Conservation (phyloP, 2,888 invertebrate species). For the Tanypteryx hageni region DNA sequence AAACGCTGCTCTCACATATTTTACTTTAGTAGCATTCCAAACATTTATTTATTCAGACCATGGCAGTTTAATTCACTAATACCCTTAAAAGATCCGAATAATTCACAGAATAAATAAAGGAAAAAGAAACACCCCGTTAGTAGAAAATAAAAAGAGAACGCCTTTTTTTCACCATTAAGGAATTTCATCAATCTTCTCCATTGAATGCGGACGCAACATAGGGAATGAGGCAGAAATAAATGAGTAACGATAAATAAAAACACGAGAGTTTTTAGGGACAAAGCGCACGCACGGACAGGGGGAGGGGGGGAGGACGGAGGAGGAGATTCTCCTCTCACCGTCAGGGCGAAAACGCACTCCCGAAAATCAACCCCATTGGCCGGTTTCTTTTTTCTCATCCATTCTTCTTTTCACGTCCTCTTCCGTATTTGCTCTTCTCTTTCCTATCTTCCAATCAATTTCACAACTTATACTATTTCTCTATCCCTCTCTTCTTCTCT, state of each 20-base stretch:
- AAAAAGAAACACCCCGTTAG: background rate
- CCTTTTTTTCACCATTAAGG: constrained; percentile 8
- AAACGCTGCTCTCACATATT: constrained; percentile 6
- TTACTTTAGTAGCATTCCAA: constrained; percentile 18
- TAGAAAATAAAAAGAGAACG: background rate
- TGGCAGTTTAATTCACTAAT: constrained; percentile 32
- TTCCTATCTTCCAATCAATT: too few relatives aligned
- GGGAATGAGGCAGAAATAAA: constrained; percentile 19
- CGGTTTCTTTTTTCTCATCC: background rate
- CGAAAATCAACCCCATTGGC: constrained; percentile 5
- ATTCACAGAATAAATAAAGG: background rate
- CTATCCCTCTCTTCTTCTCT: too few relatives aligned
- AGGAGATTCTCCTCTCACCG: background rate
- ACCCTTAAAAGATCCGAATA: background rate
- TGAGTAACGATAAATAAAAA: constrained; percentile 28
- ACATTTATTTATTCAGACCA: constrained; percentile 3
- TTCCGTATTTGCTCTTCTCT: too few relatives aligned
- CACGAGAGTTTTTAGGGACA: constrained; percentile 7
- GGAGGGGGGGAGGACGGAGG: background rate
- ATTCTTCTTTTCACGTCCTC: too few relatives aligned
- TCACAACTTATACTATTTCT: too few relatives aligned
- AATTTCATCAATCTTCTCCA: constrained; percentile 24
- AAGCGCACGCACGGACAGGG: background rate
- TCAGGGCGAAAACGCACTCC: background rate
- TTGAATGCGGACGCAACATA: background rate